A percentile compares a stretch with the other conserved stretches of the same genome.
Conservation (phyloP, 2,113 vertebrate genomes). For the Antechinus stuartii region DNA sequence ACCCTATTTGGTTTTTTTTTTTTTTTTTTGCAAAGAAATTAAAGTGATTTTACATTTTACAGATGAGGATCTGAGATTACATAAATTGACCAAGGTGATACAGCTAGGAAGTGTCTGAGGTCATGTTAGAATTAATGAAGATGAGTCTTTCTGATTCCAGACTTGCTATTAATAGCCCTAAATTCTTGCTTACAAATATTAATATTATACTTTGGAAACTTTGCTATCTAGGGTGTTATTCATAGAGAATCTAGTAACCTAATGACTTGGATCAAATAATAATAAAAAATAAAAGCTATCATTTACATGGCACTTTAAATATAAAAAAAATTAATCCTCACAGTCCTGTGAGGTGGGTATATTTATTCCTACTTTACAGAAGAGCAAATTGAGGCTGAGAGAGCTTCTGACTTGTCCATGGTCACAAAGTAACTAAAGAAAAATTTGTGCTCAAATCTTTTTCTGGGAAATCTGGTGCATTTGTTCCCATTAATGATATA, state of each 20-base stretch:
- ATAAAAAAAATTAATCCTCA: neutral
- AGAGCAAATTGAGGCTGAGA: neutral
- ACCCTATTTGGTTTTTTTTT: too few species aligned
- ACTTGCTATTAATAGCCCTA: neutral
- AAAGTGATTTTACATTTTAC: neutral
- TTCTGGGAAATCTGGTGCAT: neutral
- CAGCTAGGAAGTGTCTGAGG: neutral
- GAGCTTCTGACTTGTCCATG: neutral
- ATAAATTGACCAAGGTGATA: neutral
- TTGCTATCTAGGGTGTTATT: constrained; percentile 6
- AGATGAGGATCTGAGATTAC: neutral
- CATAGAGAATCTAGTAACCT: constrained; percentile 50
- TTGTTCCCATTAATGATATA: constrained; percentile 62
- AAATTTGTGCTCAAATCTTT: neutral
- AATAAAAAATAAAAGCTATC: neutral
- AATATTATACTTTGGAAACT: constrained; percentile 36
- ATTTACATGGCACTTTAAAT: neutral
- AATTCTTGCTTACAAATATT: constrained; percentile 46
- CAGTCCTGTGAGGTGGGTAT: neutral
- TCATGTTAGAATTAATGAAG: neutral
- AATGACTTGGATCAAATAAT: constrained; percentile 55
- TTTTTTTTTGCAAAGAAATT: neutral
- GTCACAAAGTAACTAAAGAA: neutral
- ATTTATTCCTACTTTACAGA: neutral
- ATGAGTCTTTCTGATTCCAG: neutral